Evolutionary conservation across 2,113 vertebrate genomes (phyloP), one percentile per base, ranked within the genome.

Genomic region (Cettia cetti): DNA sequence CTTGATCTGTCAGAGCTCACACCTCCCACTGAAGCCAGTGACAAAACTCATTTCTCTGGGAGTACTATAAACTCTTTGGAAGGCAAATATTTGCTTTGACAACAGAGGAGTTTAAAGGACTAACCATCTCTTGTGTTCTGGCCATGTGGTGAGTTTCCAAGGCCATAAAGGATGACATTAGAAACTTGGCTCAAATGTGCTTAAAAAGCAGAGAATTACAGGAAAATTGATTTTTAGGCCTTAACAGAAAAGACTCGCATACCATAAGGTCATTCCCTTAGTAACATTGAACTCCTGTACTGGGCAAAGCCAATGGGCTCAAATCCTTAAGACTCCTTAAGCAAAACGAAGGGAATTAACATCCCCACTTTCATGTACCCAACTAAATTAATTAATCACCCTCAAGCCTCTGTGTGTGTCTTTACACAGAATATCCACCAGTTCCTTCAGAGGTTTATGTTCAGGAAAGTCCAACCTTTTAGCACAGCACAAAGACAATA

Each of bases 51-150:
- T 52, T 95, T 64, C 57, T 86, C 53, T 17, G 6, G 16, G 26
- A 92, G 44, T 23, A 24, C 21, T 39, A 60, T 28, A 35, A 15
- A 18, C 50, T 65, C 59, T 76, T 59, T 45, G 47, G 44, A 92
- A 93, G 4, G 20, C 39, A 96, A 94, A 81, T 90, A 92, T 89
- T 85, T 94, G 66, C 78, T 72, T 26, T 26, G 35, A 86, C 37
- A 94, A 82, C 61, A 91, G 19, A 64, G 50, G 19, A 54, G 11
- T 57, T 91, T 12, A 82, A 92, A 87, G 47, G 92, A 65, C 13
- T 57, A 91, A 61, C 13, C 30, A 28, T 8, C 59, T 79, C 56
- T 21, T 75, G 11, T 44, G 7, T 23, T 63, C 39, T 74, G 50
- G 57, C 35, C 45, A 52, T 12, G 4, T 69, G 26, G 10, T 49